These are phyloP conservation scores for Plecturocebus donacophilus DNA, from an alignment of 2,113 vertebrate genomes.

Conservation along the genomic window DNA sequence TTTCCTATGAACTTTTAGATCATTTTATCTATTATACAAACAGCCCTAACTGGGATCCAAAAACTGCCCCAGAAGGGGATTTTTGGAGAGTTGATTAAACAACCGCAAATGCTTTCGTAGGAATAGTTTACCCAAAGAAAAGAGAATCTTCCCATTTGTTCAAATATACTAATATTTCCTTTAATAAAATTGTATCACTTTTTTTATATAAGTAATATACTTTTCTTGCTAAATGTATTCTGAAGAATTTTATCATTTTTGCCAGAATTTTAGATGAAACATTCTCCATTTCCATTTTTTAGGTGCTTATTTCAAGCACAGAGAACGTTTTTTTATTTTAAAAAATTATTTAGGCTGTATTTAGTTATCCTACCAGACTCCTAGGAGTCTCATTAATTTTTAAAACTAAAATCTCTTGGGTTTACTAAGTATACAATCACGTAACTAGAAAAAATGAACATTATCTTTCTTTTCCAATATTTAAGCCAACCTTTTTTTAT, in stretches of 20 bases:
- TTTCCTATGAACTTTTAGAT: neutral
- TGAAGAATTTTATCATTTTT: conserved; percentile 9
- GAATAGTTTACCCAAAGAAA: neutral
- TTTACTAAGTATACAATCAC: neutral
- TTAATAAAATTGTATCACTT: neutral
- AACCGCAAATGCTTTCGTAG: no score
- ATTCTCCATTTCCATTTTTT: neutral
- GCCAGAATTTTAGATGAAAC: neutral
- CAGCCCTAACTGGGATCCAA: neutral
- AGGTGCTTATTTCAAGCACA: neutral
- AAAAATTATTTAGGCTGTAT: neutral
- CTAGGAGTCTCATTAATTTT: neutral
- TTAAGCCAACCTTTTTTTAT: neutral
- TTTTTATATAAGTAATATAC: neutral
- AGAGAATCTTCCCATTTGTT: neutral
- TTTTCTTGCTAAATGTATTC: neutral
- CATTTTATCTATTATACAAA: neutral
- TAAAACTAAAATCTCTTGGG: neutral
- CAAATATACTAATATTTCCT: neutral
- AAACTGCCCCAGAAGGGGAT: neutral
- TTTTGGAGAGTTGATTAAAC: no score
- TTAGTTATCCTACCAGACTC: neutral
- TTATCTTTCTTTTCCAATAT: neutral
- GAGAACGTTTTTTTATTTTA: neutral
- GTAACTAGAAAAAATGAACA: neutral